Percentiles rank a stretch among this genome's conserved stretches.
These are phyloP conservation scores for Leucophenga montana DNA, from an alignment of 2,888 invertebrate genomes.

Conservation along the genomic window DNA sequence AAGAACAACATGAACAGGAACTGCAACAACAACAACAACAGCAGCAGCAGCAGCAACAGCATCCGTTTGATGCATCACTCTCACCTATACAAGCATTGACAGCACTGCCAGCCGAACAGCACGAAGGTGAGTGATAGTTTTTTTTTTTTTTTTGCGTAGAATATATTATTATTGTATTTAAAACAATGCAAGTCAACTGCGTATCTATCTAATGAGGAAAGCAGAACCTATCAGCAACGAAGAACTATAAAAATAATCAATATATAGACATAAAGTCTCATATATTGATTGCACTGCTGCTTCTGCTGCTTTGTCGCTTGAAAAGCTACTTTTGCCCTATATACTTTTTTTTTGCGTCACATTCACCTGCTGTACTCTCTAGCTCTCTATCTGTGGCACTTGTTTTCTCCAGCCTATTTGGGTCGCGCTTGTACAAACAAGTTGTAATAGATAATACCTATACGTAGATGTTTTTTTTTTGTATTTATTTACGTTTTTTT, in stretches of 20 bases:
- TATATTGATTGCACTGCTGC: no score
- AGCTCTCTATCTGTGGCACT: no score
- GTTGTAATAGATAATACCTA: constrained; percentile 20
- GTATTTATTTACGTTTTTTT: constrained; percentile 15
- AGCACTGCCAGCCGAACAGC: constrained; percentile 39
- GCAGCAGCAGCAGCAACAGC: constrained; percentile 40
- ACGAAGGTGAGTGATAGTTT: constrained; percentile 46
- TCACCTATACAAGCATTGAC: constrained; percentile 62
- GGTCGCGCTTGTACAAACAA: constrained; percentile 5
- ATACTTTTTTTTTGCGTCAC: no score
- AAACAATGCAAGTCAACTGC: constrained; percentile 1
- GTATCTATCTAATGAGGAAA: background rate
- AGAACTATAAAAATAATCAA: no score
- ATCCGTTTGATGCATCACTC: constrained; percentile 63
- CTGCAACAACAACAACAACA: constrained; percentile 46
- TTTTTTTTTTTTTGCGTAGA: background rate
- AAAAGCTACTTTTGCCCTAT: no score
- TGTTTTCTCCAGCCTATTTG: background rate
- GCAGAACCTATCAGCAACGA: no score
- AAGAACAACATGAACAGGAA: constrained; percentile 39
- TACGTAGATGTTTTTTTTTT: background rate
- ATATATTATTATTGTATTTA: background rate
- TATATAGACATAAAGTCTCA: no score
- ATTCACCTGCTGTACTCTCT: no score
- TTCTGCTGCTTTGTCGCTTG: no score